phyloP scores from a whole-genome alignment of 1,140 invertebrate genomes.

The Trichonephila clavipes region DNA sequence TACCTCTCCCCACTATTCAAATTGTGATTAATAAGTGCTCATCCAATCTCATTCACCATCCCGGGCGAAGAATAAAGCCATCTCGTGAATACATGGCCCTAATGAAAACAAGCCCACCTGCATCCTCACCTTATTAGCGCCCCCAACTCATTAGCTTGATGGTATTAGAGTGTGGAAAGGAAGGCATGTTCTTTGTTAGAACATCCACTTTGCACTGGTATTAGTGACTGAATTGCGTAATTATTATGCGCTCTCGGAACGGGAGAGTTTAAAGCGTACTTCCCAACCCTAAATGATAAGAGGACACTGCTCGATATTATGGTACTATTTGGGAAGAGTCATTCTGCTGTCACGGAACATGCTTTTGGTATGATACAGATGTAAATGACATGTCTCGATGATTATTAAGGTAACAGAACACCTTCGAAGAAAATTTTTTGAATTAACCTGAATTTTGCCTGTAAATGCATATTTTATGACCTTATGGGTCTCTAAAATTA shows the following conservation, averaged over 20 bases:
- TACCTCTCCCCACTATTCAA: background rate
- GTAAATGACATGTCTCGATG: no score
- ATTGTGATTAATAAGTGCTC: background rate
- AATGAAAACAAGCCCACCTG: conserved; percentile 30
- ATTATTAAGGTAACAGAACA: no score
- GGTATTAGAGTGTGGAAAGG: background rate
- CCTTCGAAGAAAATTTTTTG: no score
- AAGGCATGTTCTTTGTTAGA: background rate
- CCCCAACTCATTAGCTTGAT: conserved; percentile 11
- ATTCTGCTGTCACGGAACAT: no score
- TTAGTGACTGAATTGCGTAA: background rate
- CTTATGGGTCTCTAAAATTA: no score
- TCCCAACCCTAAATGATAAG: no score
- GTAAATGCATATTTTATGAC: no score
- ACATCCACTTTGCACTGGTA: background rate
- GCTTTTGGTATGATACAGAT: no score
- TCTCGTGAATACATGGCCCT: background rate
- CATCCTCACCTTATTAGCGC: conserved; percentile 2
- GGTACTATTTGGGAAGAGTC: no score
- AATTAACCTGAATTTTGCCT: no score
- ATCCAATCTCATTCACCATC: background rate
- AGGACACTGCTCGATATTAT: no score
- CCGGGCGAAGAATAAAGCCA: background rate
- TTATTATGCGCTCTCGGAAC: background rate
- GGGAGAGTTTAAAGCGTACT: background rate